Evolutionary conservation across 2,113 vertebrate genomes (phyloP), one percentile per base, ranked within the genome.

Genomic region (Pipa parva): DNA sequence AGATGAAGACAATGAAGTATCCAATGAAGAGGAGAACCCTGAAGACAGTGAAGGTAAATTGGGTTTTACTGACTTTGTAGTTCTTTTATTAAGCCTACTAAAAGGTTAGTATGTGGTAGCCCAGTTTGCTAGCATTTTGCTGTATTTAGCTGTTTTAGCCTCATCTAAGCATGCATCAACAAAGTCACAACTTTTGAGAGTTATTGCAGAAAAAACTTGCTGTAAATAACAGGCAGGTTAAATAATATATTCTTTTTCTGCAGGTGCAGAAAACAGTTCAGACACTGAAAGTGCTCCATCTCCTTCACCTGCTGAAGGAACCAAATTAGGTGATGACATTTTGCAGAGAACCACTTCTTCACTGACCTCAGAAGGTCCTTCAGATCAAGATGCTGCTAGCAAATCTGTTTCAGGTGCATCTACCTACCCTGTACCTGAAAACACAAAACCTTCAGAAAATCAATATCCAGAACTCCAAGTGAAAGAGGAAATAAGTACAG

Each of bases 261-360:
- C 20, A 70, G 95, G 91, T 79, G 94, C 88, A 50, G 94, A 99
- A 77, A 95, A 99, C 83, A 99, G 95, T 85, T 99, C 97, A 24
- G 97, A 99, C 77, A 99, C 97, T 59, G 97, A 99, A 85, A 99
- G 97, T 63, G 97, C 97, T 64, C 93, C 96, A 20, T 99, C 97
- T 76, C 97, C 97, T 69, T 92, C 94, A 73, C 92, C 94, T 77
- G 79, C 86, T 27, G 95, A 97, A 74, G 77, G 89, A 45, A 81
- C 86, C 78, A 98, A 96, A 84, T 79, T 88, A 3, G 73, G 76
- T 1, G 93, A 96, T 62, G 84, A 89, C 6, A 73, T 75, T 66
- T 50, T 80, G 5, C 74, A 90, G 46, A 90, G 87, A 59, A 74
- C 75, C 33, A 75, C 84, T 73, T 29, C 83, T 13, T 81, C 80